Evolutionary conservation across 2,888 invertebrate species (phyloP), one percentile per base, ranked within the genome.

Genomic region (Brachyopa scutellaris): DNA sequence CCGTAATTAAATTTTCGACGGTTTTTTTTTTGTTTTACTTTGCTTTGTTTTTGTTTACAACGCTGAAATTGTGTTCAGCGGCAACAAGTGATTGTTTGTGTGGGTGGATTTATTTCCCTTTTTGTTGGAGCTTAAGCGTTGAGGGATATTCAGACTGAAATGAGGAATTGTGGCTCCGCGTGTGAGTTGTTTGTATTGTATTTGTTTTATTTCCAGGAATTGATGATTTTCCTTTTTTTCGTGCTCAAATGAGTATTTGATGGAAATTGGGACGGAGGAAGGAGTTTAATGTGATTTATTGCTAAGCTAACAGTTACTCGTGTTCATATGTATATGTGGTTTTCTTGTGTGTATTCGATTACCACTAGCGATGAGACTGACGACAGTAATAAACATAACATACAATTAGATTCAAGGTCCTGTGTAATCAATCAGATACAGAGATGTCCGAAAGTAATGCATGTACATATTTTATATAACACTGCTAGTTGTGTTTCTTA

Each of bases 41-140:
- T n/a, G n/a, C n/a, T n/a, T n/a, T n/a, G n/a, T n/a, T n/a, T n/a
- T n/a, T n/a, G n/a, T n/a, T n/a, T n/a, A n/a, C n/a, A n/a, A n/a
- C 1, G 29, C 7, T 9, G 29, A 29, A 29, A 49, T 29, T 29
- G 15, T 29, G 1, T 15, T 36, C 36, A 6, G 11, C 9, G 11
- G 33, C 53, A 53, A 53, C 53, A 53, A 21, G 53, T 53, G 31
- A 53, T 53, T 51, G 31, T 33, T 7, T 19, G 17, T 9, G 33
- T 2, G n/a, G 19, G 19, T n/a, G 33, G 8, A 33, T 53, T 33
- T 33, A 33, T 53, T 19, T 19, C 7, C 31, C 1, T 53, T 33
- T 33, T 7, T 7, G 11, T 1, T 51, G n/a, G n/a, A n/a, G n/a
- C n/a, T n/a, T n/a, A n/a, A n/a, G n/a, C 1, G 17, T 17, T 7